A percentile compares a stretch with the other conserved stretches of the same genome.
Conservation (phyloP, 2,113 vertebrate genomes). For the Tetrao urogallus region DNA sequence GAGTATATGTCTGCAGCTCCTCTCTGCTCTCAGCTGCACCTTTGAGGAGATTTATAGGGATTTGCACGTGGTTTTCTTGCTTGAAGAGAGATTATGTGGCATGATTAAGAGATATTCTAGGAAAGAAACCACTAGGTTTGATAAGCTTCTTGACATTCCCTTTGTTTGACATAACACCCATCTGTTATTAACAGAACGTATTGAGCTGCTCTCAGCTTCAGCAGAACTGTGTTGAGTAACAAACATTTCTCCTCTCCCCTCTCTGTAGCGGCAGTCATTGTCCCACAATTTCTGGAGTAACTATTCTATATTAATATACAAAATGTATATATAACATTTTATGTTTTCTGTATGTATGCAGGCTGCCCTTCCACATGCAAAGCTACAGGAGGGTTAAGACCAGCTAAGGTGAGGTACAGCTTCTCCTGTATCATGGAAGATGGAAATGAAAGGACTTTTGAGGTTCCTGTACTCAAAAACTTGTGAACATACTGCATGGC, state of each 20-base stretch:
- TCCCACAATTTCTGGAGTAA: background rate
- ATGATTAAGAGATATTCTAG: slow-evolving; percentile 42
- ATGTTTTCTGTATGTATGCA: background rate
- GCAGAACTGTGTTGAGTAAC: background rate
- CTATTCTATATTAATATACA: background rate
- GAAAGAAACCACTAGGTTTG: background rate
- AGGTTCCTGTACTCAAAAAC: background rate
- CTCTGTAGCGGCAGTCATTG: background rate
- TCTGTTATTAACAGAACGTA: background rate
- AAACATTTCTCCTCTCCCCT: background rate
- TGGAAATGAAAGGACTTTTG: background rate
- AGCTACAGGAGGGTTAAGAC: background rate
- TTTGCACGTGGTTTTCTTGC: background rate
- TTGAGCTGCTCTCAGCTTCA: background rate
- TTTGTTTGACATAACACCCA: background rate
- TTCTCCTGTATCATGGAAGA: background rate
- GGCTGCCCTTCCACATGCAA: background rate
- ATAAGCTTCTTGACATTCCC: background rate
- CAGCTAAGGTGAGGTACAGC: background rate
- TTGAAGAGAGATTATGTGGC: slow-evolving; percentile 37
- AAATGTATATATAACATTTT: background rate
- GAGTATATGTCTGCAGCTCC: background rate
- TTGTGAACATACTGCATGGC: background rate
- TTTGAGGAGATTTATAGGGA: slow-evolving; percentile 47
- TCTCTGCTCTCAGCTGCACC: background rate